Percentiles rank a stretch among this genome's conserved stretches.
Evolutionary conservation across 2,888 invertebrate species (phyloP).

Genomic region (Platynereis dumerilii): DNA sequence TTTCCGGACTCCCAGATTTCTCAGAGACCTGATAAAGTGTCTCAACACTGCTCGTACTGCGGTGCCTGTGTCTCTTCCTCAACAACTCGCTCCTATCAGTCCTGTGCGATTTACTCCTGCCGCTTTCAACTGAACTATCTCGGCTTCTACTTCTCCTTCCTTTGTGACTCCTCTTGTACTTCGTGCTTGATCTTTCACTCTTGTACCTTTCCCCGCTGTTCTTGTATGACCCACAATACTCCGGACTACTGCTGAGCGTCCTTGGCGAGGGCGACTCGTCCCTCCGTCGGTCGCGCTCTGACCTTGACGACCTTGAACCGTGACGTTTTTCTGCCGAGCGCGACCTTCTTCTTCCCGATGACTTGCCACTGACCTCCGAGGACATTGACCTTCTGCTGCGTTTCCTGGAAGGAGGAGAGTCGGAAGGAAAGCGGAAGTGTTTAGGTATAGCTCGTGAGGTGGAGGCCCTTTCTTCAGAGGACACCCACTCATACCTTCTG

Average conservation of each 20-base stretch:
- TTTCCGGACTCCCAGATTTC: background rate
- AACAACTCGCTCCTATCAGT: background rate
- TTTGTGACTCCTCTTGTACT: background rate
- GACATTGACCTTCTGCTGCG: background rate
- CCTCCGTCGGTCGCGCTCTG: background rate
- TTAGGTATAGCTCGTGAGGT: background rate
- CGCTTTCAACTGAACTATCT: too few relatives aligned
- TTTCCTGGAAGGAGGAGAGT: background rate
- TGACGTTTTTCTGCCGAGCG: constrained; percentile 9
- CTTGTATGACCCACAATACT: constrained; percentile 17
- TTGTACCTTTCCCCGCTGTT: constrained; percentile 16
- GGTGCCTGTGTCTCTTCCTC: constrained; percentile 24
- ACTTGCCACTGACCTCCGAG: background rate
- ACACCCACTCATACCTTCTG: constrained; percentile 5
- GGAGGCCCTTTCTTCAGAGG: background rate
- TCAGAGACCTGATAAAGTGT: too few relatives aligned
- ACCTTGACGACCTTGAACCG: background rate
- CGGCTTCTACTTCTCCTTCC: background rate
- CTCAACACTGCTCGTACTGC: constrained; percentile 18
- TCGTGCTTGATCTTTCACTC: constrained; percentile 18
- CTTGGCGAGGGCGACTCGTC: background rate
- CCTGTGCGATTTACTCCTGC: background rate
- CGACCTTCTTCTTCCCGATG: constrained; percentile 10
- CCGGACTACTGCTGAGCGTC: background rate
- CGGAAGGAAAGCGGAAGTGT: background rate